Evolutionary conservation across 2,113 vertebrate genomes (phyloP).

Genomic region (Myanophis thanlyinensis): DNA sequence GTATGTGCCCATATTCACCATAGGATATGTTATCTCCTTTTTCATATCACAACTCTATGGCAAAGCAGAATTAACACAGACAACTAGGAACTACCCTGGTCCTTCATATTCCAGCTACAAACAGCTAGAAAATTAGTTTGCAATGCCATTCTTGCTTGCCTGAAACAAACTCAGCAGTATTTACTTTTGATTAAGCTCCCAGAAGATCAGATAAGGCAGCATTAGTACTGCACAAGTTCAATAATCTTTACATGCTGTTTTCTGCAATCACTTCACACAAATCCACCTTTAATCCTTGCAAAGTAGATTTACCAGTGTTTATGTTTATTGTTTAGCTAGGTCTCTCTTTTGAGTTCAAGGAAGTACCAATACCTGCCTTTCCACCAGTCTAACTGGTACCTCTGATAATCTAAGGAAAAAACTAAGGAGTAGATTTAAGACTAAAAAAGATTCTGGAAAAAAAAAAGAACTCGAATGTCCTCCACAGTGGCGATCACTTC

Average conservation of each 20-base stretch:
- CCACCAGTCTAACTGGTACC: background rate
- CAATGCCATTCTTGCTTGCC: background rate
- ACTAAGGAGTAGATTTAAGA: background rate
- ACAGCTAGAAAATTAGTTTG: background rate
- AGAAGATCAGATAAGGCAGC: background rate
- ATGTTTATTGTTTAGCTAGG: background rate
- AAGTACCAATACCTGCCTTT: background rate
- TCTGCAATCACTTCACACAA: background rate
- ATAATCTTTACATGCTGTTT: background rate
- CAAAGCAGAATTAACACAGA: background rate
- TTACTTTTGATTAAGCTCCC: background rate
- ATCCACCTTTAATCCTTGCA: background rate
- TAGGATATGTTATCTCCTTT: background rate
- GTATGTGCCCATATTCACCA: background rate
- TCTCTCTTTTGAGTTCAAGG: background rate
- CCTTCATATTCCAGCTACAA: background rate
- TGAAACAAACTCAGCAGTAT: background rate
- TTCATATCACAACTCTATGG: background rate
- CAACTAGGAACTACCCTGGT: background rate
- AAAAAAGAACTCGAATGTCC: background rate
- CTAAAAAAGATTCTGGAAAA: background rate
- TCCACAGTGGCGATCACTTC: background rate
- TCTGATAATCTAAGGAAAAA: background rate
- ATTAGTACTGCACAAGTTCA: background rate
- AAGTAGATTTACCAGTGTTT: background rate